Conservation (phyloP, 2,797 vertebrate genomes). For the Mormyrus proboscirostris region DNA sequence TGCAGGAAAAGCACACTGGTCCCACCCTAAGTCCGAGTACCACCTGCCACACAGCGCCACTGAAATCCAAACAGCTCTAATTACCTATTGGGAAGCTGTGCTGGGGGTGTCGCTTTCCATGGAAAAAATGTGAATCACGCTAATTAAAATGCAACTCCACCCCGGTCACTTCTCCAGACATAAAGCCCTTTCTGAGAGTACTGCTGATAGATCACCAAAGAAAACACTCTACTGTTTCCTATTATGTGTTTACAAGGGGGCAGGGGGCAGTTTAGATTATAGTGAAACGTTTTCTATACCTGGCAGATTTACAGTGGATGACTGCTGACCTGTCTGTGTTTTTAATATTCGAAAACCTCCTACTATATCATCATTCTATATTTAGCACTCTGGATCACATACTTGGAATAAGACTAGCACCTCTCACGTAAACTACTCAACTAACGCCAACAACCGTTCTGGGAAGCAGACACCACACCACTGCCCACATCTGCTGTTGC, state of each 20-base stretch:
- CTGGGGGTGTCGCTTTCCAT: conserved; percentile 16
- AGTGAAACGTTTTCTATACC: conserved; percentile 45
- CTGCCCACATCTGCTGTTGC: background rate
- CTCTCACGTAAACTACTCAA: conserved; percentile 4
- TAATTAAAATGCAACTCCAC: conserved; percentile 14
- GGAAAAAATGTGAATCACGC: conserved; percentile 19
- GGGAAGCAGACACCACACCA: background rate
- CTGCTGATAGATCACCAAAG: conserved; percentile 38
- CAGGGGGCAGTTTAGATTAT: conserved; percentile 38
- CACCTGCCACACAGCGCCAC: conserved; percentile 9
- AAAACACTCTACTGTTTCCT: conserved; percentile 37
- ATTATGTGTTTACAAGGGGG: conserved; percentile 32
- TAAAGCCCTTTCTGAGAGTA: conserved; percentile 21
- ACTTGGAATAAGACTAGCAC: conserved; percentile 40
- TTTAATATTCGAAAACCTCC: conserved; percentile 28
- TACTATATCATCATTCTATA: conserved; percentile 7
- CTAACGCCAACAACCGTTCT: background rate
- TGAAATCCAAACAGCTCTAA: conserved; percentile 10
- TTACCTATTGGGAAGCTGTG: conserved; percentile 18
- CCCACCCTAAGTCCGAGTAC: background rate
- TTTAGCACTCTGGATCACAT: conserved; percentile 37
- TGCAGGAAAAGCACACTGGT: background rate
- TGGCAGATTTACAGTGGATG: conserved; percentile 30
- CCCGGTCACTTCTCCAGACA: conserved; percentile 1
- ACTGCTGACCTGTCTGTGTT: conserved; percentile 33